Conservation (phyloP, 2,113 vertebrate species). For the Malurus cyaneus region DNA sequence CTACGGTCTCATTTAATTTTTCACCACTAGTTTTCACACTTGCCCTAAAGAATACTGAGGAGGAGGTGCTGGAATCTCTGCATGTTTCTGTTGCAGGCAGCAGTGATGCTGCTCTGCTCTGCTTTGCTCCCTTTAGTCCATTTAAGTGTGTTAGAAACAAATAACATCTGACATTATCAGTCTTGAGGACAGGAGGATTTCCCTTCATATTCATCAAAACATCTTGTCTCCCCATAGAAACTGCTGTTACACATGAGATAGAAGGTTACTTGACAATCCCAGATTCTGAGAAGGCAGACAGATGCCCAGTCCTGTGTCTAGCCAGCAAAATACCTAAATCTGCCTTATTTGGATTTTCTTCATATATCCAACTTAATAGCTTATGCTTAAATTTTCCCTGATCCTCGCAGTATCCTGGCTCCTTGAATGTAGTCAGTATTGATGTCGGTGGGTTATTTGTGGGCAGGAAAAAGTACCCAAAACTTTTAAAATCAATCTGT, state of each 20-base stretch:
- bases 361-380: not conserved
- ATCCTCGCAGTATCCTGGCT: not conserved
- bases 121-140: not conserved
- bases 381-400: not conserved
- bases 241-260: not conserved
- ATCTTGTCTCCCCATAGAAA: not conserved
- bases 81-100: not conserved
- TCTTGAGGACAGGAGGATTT: not conserved
- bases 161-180: not conserved
- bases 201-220: not conserved
- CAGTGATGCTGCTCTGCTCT: fast-evolving
- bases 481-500: not conserved
- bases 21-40: not conserved
- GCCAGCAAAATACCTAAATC: not conserved
- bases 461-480: not conserved
- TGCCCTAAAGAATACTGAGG: not conserved
- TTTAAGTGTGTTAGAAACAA: not conserved
- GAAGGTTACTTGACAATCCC: not conserved
- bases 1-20: not conserved
- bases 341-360: not conserved
- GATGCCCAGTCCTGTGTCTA: not conserved
- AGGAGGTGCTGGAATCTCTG: not conserved
- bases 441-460: not conserved
- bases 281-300: not conserved
- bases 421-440: not conserved